A percentile compares a stretch with the other conserved stretches of the same genome.
phyloP scores from a whole-genome alignment of 2,113 vertebrate species.

The human region DNA sequence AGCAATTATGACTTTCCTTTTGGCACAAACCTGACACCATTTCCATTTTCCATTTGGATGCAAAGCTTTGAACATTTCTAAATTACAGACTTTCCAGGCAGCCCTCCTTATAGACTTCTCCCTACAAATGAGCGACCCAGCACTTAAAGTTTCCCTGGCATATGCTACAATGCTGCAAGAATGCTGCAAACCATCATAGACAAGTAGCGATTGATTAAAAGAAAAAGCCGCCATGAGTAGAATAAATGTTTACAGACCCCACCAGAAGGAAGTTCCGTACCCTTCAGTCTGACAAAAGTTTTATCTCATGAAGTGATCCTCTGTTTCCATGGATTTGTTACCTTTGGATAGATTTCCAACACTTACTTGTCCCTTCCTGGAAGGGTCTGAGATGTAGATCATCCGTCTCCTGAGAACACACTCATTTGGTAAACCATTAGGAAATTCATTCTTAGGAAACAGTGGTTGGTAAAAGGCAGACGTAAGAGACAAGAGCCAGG shows the following conservation, averaged over 20 bases:
- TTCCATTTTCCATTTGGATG: constrained; percentile 48
- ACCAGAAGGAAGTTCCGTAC: neutral
- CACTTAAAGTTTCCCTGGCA: neutral
- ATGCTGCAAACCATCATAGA: neutral
- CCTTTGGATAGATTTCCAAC: neutral
- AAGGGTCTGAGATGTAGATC: neutral
- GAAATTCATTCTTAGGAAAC: neutral
- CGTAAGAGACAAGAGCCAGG: neutral
- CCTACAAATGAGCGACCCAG: neutral
- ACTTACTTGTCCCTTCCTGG: neutral
- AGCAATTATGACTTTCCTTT: constrained; percentile 64
- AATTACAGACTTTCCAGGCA: constrained; percentile 59
- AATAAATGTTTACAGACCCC: neutral
- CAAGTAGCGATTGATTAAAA: neutral
- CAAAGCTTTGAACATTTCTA: constrained; percentile 65
- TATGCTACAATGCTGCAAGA: constrained; percentile 3
- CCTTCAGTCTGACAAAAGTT: neutral
- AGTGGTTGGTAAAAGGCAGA: neutral
- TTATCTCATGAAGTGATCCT: neutral
- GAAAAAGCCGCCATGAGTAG: neutral
- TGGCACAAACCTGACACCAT: constrained; percentile 47
- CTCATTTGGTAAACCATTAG: neutral
- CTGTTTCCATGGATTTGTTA: neutral
- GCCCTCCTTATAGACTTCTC: constrained; percentile 25
- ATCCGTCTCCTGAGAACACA: neutral